Base-by-base conservation (phyloP, 2,797 vertebrate genomes). In the Sebastes ruberrimus region DNA sequence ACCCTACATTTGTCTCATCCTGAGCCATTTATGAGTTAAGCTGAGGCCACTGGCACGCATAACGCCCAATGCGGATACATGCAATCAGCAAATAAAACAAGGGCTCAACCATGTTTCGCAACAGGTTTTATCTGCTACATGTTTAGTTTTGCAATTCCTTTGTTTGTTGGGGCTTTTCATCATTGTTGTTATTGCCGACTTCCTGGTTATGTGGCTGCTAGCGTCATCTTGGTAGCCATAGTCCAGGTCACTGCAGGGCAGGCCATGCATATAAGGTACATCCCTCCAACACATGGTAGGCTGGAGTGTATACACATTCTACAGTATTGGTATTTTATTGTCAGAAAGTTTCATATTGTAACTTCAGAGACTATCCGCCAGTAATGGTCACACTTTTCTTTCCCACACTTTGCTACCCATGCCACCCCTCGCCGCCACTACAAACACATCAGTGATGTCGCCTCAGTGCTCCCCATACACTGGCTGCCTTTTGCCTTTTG, bases 401-500 rank as follows among this genome's bases (percentile, higher is more conserved):
- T 84, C 77, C 81, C 82, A 85, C 88, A 88, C 62, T 84, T 74
- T 68, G 20, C 66, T 70, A 20, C 10, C 74, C 69, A 69, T 62
- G 70, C 52, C 22, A 27, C 23, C 68, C 30, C 56, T 76, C 28
- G 3, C 33, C 22, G 4, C 59, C 65, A 55, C 49, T 65, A 73
- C 76, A 61, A 49, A 53, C 82, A 52, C 55, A 62, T 30, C n/a
- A 76, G 11, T 59, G 76, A 83, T 78, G 73, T 66, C 59, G 74
- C 87, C 83, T 89, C 89, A 92, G 23, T 84, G 83, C 84, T 73
- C 78, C 83, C 82, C 67, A 82, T 87, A 80, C 75, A 82, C 80
- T 71, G 78, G 74, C 74, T 70, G 81, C 72, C 81, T 83, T 89
- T 87, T 83, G 82, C 81, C 91, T 90, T 93, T 92, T 94, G 90